These are phyloP conservation scores for Saimiri boliviensis DNA, from an alignment of 2,113 vertebrate genomes.

Conservation along the genomic window DNA sequence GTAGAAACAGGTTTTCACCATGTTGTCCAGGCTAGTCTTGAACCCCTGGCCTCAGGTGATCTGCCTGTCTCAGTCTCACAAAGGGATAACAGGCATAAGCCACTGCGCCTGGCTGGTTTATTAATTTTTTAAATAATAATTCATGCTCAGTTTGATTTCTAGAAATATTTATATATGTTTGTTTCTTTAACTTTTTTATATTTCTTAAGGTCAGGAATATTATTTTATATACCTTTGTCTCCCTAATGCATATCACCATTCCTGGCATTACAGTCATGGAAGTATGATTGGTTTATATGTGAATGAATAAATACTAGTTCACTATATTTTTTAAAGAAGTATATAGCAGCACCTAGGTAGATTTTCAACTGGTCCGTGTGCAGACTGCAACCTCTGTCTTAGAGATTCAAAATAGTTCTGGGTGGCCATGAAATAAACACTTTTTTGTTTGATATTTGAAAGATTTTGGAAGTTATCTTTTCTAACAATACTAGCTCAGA, in stretches of 20 bases:
- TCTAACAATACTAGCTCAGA: not conserved
- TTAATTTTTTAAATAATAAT: not conserved
- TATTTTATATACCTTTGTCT: not conserved
- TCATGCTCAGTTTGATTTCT: not conserved
- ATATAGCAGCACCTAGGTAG: not conserved
- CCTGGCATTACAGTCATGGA: not conserved
- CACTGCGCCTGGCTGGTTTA: not conserved
- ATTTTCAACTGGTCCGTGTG: not conserved
- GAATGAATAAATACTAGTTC: not conserved
- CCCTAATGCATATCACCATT: not conserved
- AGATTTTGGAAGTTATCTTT: not conserved
- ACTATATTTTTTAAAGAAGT: not conserved
- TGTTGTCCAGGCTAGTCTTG: too few relatives aligned
- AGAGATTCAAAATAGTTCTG: not conserved
- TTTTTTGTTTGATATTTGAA: not conserved
- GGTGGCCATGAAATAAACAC: not conserved
- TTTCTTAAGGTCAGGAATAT: not conserved
- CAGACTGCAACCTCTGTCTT: not conserved
- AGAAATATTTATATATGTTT: not conserved
- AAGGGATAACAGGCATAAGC: too few relatives aligned
- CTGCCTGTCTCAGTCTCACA: too few relatives aligned
- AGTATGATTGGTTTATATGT: not conserved
- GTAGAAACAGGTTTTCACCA: too few relatives aligned
- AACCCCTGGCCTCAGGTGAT: too few relatives aligned
- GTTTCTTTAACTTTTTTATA: not conserved